Evolutionary conservation across 2,888 invertebrate species (phyloP).

Genomic region (Mimas tiliae): DNA sequence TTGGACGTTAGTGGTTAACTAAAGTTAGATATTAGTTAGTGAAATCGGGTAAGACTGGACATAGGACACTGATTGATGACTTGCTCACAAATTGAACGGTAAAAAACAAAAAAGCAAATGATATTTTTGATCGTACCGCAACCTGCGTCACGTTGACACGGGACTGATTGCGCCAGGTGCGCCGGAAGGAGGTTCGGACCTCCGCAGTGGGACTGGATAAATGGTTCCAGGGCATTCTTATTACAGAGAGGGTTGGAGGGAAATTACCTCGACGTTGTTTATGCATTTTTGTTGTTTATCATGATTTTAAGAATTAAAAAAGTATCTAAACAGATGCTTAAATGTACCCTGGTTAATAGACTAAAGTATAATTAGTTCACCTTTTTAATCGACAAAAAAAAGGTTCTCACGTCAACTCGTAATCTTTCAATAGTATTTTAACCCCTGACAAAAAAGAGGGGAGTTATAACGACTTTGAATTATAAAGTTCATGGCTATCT

Average conservation of each 20-base stretch:
- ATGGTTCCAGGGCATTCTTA: conserved; percentile 24
- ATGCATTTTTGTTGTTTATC: not conserved
- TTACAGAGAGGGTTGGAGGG: conserved; percentile 20
- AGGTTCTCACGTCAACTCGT: no score
- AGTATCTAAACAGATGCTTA: not conserved
- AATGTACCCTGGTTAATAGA: no score
- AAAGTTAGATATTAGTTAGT: no score
- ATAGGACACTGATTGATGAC: not conserved
- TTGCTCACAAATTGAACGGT: not conserved
- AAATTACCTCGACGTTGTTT: conserved; percentile 16
- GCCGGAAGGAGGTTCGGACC: conserved; percentile 20
- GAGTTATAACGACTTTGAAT: no score
- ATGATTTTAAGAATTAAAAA: not conserved
- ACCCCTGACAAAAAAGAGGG: no score
- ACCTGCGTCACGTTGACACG: conserved; percentile 55
- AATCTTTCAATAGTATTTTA: no score
- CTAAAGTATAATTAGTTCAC: no score
- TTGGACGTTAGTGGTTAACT: no score
- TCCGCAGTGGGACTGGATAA: conserved; percentile 23
- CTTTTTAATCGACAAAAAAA: no score
- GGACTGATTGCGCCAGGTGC: conserved; percentile 56
- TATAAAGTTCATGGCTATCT: no score
- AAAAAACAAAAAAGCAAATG: conserved; percentile 29
- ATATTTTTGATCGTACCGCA: conserved; percentile 39
- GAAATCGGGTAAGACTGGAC: not conserved